Percentiles rank a stretch among this genome's conserved stretches.
phyloP scores from a whole-genome alignment of 2,888 invertebrate genomes.

The Acheta domesticus region DNA sequence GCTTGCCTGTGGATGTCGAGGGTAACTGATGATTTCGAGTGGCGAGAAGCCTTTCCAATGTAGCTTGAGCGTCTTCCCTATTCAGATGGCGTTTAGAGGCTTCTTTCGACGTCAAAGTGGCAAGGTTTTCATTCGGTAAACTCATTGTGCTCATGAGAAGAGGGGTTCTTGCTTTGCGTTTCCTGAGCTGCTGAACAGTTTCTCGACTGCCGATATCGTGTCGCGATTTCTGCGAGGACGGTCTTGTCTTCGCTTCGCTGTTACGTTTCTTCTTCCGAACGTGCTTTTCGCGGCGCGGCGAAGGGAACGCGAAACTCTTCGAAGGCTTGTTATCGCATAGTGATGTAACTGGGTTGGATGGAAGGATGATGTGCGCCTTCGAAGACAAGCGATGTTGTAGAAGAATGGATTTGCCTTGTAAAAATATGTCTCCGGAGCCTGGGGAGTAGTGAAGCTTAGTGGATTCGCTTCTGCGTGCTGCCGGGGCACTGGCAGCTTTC shows the following conservation, averaged over 20 bases:
- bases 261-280: neutral
- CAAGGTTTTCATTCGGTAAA: neutral
- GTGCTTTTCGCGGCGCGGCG: neutral
- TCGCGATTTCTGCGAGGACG: neutral
- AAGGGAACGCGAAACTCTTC: neutral
- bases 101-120: neutral
- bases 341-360: neutral
- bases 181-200: neutral
- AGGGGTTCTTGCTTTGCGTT: neutral
- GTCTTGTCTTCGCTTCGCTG: neutral
- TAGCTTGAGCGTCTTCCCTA: constrained; percentile 18
- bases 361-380: neutral
- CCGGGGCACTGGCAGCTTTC: neutral
- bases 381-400: neutral
- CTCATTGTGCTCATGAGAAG: neutral
- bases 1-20: neutral
- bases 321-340: neutral
- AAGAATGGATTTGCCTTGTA: neutral
- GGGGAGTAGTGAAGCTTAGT: neutral
- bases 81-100: neutral
- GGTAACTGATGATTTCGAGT: neutral
- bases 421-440: neutral
- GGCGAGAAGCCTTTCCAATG: neutral
- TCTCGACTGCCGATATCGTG: neutral
- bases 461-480: neutral